A percentile compares a stretch with the other conserved stretches of the same genome.
phyloP scores from a whole-genome alignment of 2,113 vertebrate genomes.

The Tetrao urogallus region DNA sequence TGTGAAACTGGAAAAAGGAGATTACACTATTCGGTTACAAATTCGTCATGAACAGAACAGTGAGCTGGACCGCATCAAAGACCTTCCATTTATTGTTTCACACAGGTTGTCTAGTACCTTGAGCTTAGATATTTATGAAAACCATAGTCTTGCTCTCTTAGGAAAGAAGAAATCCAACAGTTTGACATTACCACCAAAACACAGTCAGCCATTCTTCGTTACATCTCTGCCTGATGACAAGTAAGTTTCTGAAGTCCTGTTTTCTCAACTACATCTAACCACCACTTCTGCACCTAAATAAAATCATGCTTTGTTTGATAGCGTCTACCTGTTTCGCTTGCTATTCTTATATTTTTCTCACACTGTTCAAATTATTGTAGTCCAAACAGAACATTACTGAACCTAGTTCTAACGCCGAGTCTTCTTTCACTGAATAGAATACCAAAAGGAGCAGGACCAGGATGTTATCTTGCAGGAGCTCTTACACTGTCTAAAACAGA shows the following conservation, averaged over 20 bases:
- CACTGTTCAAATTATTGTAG: not conserved
- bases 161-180: slow-evolving; percentile 95
- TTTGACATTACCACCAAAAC: slow-evolving; percentile 87
- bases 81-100: slow-evolving; percentile 94
- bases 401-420: not conserved
- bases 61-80: slow-evolving; percentile 96
- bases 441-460: slow-evolving; percentile 94
- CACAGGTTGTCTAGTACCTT: slow-evolving; percentile 93
- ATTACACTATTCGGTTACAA: slow-evolving; percentile 94
- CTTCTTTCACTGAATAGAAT: slow-evolving; percentile 78
- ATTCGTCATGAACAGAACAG: slow-evolving; percentile 94
- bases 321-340: not conserved
- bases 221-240: slow-evolving; percentile 96
- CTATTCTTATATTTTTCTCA: not conserved
- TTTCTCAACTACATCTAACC: not conserved
- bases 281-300: not conserved
- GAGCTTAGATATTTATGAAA: slow-evolving; percentile 93
- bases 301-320: not conserved
- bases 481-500: slow-evolving; percentile 94
- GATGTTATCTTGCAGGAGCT: slow-evolving; percentile 93
- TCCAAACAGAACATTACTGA: not conserved
- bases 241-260: slow-evolving; percentile 78
- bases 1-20: slow-evolving; percentile 97
- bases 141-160: slow-evolving; percentile 91
- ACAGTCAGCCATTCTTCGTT: slow-evolving; percentile 92